Conservation (phyloP, 92 coral and sea anemone species). For the Bergia sp. region DNA sequence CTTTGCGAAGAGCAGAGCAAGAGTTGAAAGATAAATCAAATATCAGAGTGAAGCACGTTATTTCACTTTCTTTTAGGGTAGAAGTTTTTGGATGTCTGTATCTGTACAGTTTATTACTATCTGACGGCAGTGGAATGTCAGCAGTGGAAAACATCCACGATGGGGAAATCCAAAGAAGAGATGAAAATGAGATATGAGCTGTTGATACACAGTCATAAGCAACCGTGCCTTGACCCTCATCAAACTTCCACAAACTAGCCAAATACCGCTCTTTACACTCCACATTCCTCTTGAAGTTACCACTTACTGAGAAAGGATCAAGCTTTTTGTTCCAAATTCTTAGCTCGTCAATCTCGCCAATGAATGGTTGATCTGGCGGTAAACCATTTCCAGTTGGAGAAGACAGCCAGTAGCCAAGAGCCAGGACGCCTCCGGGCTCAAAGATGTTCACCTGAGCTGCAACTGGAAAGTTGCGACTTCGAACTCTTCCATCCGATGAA, state of each 20-base stretch:
- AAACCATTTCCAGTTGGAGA: conserved; percentile 48
- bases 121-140: conserved; percentile 30
- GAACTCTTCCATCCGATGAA: conserved; percentile 52
- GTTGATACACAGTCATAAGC: conserved; percentile 65
- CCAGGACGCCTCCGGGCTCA: conserved; percentile 69
- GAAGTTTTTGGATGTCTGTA: not conserved
- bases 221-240: conserved; percentile 70
- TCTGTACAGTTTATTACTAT: conserved; percentile 9
- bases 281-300: conserved; percentile 31
- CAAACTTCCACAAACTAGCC: conserved; percentile 65
- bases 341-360: conserved; percentile 67
- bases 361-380: conserved; percentile 44
- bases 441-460: conserved; percentile 53
- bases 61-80: conserved; percentile 28
- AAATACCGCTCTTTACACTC: conserved; percentile 52
- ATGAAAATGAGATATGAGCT: conserved; percentile 54
- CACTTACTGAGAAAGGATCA: conserved; percentile 34
- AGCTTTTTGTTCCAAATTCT: conserved; percentile 63
- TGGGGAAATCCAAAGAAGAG: conserved; percentile 42
- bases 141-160: conserved; percentile 63
- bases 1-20: conserved; percentile 32
- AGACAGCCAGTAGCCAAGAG: conserved; percentile 69
- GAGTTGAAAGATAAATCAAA: conserved; percentile 32
- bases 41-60: conserved; percentile 44
- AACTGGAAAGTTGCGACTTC: conserved; percentile 67